Evolutionary conservation across 2,113 vertebrate species (phyloP), one percentile per base, ranked within the genome.

Genomic region (Leiothrix lutea): DNA sequence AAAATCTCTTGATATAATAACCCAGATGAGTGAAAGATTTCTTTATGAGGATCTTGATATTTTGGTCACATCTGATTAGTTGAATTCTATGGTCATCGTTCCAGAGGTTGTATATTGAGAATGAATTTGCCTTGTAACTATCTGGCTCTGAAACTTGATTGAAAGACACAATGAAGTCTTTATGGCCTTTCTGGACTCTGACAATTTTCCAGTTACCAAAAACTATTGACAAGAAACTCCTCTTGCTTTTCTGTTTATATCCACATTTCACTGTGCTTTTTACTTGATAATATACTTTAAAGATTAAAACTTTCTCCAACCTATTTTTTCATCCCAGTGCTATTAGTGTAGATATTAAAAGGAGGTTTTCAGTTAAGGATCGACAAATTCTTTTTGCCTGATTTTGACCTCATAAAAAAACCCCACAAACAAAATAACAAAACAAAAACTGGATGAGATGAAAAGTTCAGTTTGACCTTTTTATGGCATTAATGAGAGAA

Each of bases 81-180:
- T 80, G 81, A 93, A 95, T 95, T 50, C 83, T 87, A 69, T 64
- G 74, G 44, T 71, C 21, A 4, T 62, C 66, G 8, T 83, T 97
- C 84, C 92, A 97, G 67, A 93, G 72, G 50, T 56, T 80, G 58
- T 81, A 82, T 88, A 79, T 54, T 80, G 62, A 83, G 88, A 95
- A 95, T 71, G 71, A 92, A 86, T 97, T 93, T 96, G 72, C 83
- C 75, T 95, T 93, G 74, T 92, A 93, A 96, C 60, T 45, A 38
- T 95, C 88, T 95, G 94, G 83, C 88, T 95, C 83, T 66, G 75
- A 95, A 96, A 86, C 53, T 81, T 78, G 36, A 81, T 48, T 75
- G 64, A 96, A 88, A 94, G 47, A 88, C 72, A 97, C 84, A 97
- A 95, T 18, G 24, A 93, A 88, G 95, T 90, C 95, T 97, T 97